phyloP scores from a whole-genome alignment of 1,140 invertebrate genomes.

The Prorops nasuta region DNA sequence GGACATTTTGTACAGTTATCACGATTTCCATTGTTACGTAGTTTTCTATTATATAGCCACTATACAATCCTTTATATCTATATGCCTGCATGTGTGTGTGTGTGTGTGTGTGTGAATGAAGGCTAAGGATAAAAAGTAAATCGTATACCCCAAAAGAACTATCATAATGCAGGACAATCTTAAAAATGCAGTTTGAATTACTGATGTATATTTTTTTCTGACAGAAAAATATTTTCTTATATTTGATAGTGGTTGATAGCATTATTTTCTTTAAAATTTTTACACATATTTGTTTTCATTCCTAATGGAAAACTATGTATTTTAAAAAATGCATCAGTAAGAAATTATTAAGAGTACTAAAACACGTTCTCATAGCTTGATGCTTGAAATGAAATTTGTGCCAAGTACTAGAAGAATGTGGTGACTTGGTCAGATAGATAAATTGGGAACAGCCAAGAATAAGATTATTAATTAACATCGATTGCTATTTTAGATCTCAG shows the following conservation, averaged over 20 bases:
- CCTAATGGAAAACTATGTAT: conserved; percentile 11
- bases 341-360: too few species aligned
- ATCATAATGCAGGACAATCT: conserved; percentile 28
- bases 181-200: conserved; percentile 17
- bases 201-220: conserved; percentile 15
- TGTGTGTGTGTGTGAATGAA: too few species aligned
- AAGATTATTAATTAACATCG: too few species aligned
- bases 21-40: not conserved
- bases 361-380: too few species aligned
- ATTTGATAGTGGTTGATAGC: conserved; percentile 2
- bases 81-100: too few species aligned
- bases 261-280: conserved; percentile 16
- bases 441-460: too few species aligned
- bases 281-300: too few species aligned
- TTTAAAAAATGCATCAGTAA: too few species aligned
- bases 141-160: too few species aligned
- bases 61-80: not conserved
- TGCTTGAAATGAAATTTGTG: conserved; percentile 16
- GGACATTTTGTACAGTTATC: conserved; percentile 12
- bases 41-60: not conserved
- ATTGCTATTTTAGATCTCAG: too few species aligned
- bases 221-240: conserved; percentile 25
- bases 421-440: too few species aligned
- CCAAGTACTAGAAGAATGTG: conserved; percentile 12
- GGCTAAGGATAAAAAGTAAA: too few species aligned